Evolutionary conservation across 2,113 vertebrate genomes (phyloP), one percentile per base, ranked within the genome.

Genomic region (Datnioides undecimradiatus): DNA sequence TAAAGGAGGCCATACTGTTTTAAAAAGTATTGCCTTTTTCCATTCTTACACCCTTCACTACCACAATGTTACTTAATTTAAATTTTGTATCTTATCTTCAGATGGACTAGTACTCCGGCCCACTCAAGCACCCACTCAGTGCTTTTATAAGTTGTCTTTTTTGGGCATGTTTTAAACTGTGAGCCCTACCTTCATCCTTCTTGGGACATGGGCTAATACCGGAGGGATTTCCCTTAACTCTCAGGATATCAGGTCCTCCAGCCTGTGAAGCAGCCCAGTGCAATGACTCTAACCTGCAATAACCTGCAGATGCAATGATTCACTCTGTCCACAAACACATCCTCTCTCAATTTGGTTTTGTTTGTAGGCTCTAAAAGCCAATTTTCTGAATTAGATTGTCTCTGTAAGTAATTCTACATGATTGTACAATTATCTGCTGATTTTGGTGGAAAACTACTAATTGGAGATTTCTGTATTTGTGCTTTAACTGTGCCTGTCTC

Each of bases 141-240:
- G 48, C 45, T 46, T 71, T 66, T 36, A 5, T 0, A 63, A 21
- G 33, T 55, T 9, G 13, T 10, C 8, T 36, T 31, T 45, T 54
- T 59, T 55, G 49, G 40, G 23, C 36, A 34, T 57, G 27, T 60
- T 82, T 80, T 51, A 64, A 77, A 38, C 59, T 21, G 14, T 62
- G 36, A 68, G 34, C 40, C 60, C n/a, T 16, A 5, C 43, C 23
- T 70, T 62, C 45, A 62, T 84, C 34, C 72, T 38, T 55, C 41
- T 40, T 27, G 8, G 49, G 45, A 62, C 4, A 1, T 17, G 36
- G 34, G 38, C 40, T 83, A 81, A 86, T 33, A 41, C 68, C 27
- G 1, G 72, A 82, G 25, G 48, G 72, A 84, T 84, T 81, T 78
- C 73, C 69, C 45, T 69, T 78, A 64, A 79, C 73, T 71, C 64